These are phyloP conservation scores for Gila orcuttii DNA, from an alignment of 2,113 vertebrate genomes.

Conservation along the genomic window DNA sequence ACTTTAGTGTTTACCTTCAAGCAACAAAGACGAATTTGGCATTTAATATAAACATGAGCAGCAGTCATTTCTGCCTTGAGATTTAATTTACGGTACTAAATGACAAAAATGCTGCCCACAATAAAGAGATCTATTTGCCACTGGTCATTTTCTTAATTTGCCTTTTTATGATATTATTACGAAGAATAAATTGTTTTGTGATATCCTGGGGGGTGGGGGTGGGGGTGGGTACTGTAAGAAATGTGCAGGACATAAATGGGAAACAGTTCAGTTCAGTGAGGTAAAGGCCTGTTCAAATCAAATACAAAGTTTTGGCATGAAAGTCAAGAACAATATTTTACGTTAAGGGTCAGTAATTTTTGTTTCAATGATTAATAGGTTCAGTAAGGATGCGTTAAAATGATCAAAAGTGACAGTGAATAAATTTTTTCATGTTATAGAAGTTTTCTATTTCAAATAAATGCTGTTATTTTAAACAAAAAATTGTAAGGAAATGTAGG, in stretches of 20 bases:
- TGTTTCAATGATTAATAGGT: not conserved
- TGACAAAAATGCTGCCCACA: not conserved
- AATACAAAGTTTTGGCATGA: too few species aligned
- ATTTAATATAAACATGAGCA: constrained; percentile 26
- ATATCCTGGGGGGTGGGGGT: not conserved
- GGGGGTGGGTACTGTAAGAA: too few species aligned
- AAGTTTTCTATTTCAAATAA: too few species aligned
- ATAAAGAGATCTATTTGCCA: not conserved
- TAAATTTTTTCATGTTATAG: not conserved
- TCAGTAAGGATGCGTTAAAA: not conserved
- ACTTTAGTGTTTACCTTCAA: not conserved
- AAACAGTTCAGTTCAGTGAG: not conserved
- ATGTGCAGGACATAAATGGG: not conserved
- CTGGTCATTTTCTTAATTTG: constrained; percentile 19
- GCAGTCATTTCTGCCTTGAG: not conserved
- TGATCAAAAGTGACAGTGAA: not conserved
- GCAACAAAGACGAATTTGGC: constrained; percentile 1
- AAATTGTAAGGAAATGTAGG: not conserved
- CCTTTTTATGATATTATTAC: constrained; percentile 13
- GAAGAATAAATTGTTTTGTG: constrained; percentile 13
- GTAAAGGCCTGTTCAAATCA: too few species aligned
- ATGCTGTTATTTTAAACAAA: too few species aligned
- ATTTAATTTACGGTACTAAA: constrained; percentile 9
- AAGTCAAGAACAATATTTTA: too few species aligned
- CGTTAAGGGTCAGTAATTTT: too few species aligned